A percentile compares a stretch with the other conserved stretches of the same genome.
phyloP scores from a whole-genome alignment of 2,113 vertebrate species.

The human region GRCh38 chr5:118521001-118521500 shows the following conservation, averaged over 20 bases:
- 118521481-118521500: conserved; percentile 52
- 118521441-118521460: conserved; percentile 4
- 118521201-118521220: not conserved
- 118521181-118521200: not conserved
- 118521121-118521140: not conserved
- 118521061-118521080: not conserved
- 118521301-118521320: not conserved
- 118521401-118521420: not conserved
- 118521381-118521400: not conserved
- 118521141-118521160: not conserved
- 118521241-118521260: not conserved
- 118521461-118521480: not conserved
- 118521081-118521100: not conserved
- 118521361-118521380: not conserved
- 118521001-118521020: conserved; percentile 57
- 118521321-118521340: not conserved
- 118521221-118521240: not conserved
- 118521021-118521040: conserved; percentile 58
- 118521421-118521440: conserved; percentile 27
- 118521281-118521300: not conserved
- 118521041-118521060: conserved; percentile 47
- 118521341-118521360: not conserved
- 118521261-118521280: not conserved
- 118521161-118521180: too few relatives aligned
- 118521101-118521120: not conserved